These are phyloP conservation scores for Allobates femoralis DNA, from an alignment of 2,797 vertebrate species.

Conservation along the genomic window DNA sequence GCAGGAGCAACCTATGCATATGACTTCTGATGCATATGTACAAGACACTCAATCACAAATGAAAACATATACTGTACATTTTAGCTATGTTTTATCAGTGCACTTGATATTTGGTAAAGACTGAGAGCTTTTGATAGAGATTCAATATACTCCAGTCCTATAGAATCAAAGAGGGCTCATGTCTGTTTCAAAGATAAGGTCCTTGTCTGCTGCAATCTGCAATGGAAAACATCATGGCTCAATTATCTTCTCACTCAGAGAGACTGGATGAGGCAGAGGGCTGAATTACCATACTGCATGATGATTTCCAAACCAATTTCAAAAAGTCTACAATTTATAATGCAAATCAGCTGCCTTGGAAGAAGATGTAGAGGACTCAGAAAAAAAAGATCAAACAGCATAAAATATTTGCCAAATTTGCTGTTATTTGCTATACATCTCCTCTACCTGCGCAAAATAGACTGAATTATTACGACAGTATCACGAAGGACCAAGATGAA, in stretches of 20 bases:
- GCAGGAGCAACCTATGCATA: background rate
- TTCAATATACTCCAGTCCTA: background rate
- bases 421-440: background rate
- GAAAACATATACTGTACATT: background rate
- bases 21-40: background rate
- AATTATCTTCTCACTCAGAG: constrained; percentile 44
- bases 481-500: background rate
- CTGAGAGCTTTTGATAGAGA: background rate
- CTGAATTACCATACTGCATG: constrained; percentile 49
- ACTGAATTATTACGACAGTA: background rate
- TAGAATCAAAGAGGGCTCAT: constrained; percentile 12
- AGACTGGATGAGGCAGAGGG: constrained; percentile 19
- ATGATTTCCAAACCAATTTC: constrained; percentile 48
- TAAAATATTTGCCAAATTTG: constrained; percentile 27
- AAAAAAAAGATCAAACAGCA: constrained; percentile 26
- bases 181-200: constrained; percentile 29
- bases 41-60: background rate
- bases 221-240: constrained; percentile 47
- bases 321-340: constrained; percentile 52
- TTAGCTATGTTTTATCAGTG: background rate
- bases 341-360: constrained; percentile 45
- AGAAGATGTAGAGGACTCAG: background rate
- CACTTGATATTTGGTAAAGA: background rate
- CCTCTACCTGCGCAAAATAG: background rate
- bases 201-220: constrained; percentile 45